Evolutionary conservation across 1,140 invertebrate genomes (phyloP).

Genomic region (Diachasma alloeum): DNA sequence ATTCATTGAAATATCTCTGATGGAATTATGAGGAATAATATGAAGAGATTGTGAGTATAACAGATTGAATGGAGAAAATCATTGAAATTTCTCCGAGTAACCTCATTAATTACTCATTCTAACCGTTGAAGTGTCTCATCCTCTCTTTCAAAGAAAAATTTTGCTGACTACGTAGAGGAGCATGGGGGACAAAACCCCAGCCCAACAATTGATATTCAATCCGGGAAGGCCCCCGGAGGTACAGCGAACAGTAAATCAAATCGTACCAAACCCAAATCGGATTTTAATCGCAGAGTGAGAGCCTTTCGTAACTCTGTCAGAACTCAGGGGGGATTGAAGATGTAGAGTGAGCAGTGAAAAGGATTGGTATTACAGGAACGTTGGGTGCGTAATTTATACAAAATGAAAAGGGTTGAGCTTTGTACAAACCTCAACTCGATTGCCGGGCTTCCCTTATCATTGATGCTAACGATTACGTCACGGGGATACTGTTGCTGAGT

Average conservation of each 20-base stretch:
- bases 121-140: constrained; percentile 2
- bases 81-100: not conserved
- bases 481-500: constrained; percentile 45
- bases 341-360: not conserved
- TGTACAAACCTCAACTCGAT: constrained; percentile 52
- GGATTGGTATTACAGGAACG: not conserved
- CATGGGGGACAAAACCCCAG: not conserved
- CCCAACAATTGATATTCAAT: constrained; percentile 30
- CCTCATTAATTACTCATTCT: constrained; percentile 19
- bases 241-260: constrained; percentile 28
- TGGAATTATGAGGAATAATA: not conserved
- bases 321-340: not conserved
- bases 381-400: not conserved
- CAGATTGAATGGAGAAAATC: not conserved
- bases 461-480: constrained; percentile 55
- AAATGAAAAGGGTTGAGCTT: not conserved
- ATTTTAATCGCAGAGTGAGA: constrained; percentile 25
- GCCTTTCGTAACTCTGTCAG: not conserved
- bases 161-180: constrained; percentile 2
- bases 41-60: not conserved
- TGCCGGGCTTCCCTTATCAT: constrained; percentile 48
- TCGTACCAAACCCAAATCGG: constrained; percentile 24
- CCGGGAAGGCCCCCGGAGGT: not conserved
- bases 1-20: not conserved
- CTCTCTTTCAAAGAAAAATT: not conserved